Percentiles rank a stretch among this genome's conserved stretches.
phyloP scores from a whole-genome alignment of 2,113 vertebrate species.

The Salvelinus alpinus region DNA sequence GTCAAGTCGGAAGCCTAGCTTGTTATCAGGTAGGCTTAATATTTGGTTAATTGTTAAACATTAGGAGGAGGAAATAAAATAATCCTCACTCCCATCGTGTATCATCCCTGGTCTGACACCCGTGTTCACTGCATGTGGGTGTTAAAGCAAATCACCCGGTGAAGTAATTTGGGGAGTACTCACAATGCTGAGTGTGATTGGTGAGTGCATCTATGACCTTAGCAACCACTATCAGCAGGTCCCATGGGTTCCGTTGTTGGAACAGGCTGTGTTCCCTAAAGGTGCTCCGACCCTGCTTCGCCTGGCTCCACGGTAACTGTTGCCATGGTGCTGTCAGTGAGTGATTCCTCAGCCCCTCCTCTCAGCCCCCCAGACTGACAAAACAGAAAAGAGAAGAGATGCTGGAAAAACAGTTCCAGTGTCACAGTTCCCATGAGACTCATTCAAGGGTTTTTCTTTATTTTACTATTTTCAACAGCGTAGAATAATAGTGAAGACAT shows the following conservation, averaged over 20 bases:
- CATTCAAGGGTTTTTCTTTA: no score
- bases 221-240: conserved; percentile 49
- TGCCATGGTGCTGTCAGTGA: conserved; percentile 42
- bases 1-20: no score
- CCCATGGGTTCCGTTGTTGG: background rate
- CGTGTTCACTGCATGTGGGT: background rate
- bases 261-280: conserved; percentile 2
- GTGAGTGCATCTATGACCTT: conserved; percentile 55
- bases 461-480: no score
- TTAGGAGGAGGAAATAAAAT: no score
- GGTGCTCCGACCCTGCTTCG: conserved; percentile 5
- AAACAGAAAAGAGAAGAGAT: background rate
- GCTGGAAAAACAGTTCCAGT: background rate
- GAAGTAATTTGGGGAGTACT: background rate
- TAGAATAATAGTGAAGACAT: no score
- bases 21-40: no score
- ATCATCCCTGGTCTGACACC: background rate
- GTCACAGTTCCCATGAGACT: background rate
- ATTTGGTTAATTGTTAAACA: no score
- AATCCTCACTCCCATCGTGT: no score
- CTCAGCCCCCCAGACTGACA: conserved; percentile 2
- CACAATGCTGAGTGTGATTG: conserved; percentile 35
- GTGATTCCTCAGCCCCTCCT: conserved; percentile 12
- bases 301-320: conserved; percentile 43
- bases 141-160: background rate